Evolutionary conservation across 2,888 invertebrate genomes (phyloP).

Genomic region (Drosophila glabriapex): DNA sequence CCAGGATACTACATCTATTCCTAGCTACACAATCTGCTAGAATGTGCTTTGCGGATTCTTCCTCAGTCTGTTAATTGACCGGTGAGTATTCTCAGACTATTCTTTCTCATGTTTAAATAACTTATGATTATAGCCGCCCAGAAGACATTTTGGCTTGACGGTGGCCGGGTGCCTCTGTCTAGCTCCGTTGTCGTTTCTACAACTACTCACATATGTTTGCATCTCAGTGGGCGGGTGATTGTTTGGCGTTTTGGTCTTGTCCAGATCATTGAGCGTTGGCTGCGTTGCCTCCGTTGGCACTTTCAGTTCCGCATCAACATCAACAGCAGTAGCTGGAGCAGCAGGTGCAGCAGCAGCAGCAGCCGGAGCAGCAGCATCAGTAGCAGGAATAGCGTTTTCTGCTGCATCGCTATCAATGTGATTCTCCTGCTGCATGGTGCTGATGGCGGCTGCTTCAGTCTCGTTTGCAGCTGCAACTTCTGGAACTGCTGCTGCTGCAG

Average conservation of each 20-base stretch:
- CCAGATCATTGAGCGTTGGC: slow-evolving; percentile 55
- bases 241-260: slow-evolving; percentile 62
- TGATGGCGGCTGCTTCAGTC: not conserved
- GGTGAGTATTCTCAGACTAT: not conserved
- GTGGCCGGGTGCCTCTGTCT: not conserved
- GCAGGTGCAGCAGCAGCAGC: slow-evolving; percentile 1
- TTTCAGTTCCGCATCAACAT: slow-evolving; percentile 16
- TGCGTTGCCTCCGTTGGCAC: slow-evolving; percentile 18
- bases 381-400: slow-evolving; percentile 3
- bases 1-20: not conserved
- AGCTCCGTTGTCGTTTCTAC: not conserved
- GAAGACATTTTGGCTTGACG: not conserved
- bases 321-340: not conserved
- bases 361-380: slow-evolving; percentile 11
- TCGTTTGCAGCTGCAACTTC: slow-evolving; percentile 21
- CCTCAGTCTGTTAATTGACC: not conserved
- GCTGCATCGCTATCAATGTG: slow-evolving; percentile 34
- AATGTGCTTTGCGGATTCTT: not conserved
- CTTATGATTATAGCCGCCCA: not conserved
- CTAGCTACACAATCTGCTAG: not conserved
- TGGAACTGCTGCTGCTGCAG: slow-evolving; percentile 3
- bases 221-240: slow-evolving; percentile 85
- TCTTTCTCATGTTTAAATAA: not conserved
- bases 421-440: slow-evolving; percentile 37
- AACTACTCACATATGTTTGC: slow-evolving; percentile 86